A percentile compares a stretch with the other conserved stretches of the same genome.
Evolutionary conservation across 2,888 invertebrate species (phyloP).

Genomic region (Epicampocera succincta): DNA sequence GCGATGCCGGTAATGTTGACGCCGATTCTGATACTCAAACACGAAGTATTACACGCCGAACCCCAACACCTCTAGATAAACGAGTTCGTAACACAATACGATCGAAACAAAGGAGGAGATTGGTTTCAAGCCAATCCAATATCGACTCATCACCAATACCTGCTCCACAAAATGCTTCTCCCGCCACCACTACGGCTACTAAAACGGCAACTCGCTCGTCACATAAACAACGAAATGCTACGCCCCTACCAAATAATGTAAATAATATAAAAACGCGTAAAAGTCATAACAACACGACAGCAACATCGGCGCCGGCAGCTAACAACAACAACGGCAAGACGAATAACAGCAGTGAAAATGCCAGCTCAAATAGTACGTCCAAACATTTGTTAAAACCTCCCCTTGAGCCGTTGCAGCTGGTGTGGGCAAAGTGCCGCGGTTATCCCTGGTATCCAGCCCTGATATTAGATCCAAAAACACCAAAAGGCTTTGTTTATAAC

Average conservation of each 20-base stretch:
- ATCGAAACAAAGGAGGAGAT: slow-evolving; percentile 61
- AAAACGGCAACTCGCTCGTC: slow-evolving; percentile 66
- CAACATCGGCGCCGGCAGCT: slow-evolving; percentile 26
- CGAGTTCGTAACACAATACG: slow-evolving; percentile 64
- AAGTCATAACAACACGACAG: slow-evolving; percentile 45
- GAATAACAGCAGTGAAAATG: slow-evolving; percentile 37
- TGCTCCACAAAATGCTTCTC: slow-evolving; percentile 20
- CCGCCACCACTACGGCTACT: slow-evolving; percentile 20
- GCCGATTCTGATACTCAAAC: slow-evolving; percentile 67
- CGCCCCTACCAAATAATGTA: slow-evolving; percentile 66
- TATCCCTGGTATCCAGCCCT: slow-evolving; percentile 99
- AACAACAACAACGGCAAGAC: slow-evolving; percentile 57
- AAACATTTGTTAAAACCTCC: slow-evolving; percentile 79
- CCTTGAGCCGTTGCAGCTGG: slow-evolving; percentile 93
- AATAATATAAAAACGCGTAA: slow-evolving; percentile 69
- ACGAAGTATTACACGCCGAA: slow-evolving; percentile 73
- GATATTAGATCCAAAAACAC: slow-evolving; percentile 96
- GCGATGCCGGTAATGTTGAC: slow-evolving; percentile 70
- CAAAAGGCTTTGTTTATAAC: slow-evolving; percentile 94
- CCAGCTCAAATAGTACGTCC: slow-evolving; percentile 47
- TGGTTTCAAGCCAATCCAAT: slow-evolving; percentile 13
- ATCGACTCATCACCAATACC: slow-evolving; percentile 45
- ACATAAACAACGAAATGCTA: slow-evolving; percentile 69
- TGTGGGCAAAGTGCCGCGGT: slow-evolving; percentile 97
- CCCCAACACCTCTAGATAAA: slow-evolving; percentile 73